A percentile compares a stretch with the other conserved stretches of the same genome.
phyloP scores from a whole-genome alignment of 1,140 invertebrate species.

The Brachionus calyciflorus region DNA sequence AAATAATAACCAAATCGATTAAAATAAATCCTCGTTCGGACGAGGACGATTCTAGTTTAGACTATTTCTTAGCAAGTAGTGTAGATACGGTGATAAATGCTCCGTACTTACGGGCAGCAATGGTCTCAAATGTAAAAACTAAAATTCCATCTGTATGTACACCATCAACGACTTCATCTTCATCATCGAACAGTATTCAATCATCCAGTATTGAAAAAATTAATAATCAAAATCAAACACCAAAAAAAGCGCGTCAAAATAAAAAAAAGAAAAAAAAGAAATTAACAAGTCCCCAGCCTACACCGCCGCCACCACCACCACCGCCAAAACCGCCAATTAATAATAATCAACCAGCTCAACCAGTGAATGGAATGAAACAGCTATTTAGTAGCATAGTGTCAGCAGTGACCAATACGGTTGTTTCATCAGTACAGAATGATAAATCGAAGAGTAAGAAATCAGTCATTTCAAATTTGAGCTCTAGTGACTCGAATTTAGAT shows the following conservation, averaged over 20 bases:
- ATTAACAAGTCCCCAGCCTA: neutral
- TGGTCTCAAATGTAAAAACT: neutral
- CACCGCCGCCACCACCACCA: neutral
- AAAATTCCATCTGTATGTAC: neutral
- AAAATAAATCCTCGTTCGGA: constrained; percentile 3
- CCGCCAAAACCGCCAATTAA: neutral
- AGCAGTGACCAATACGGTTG: constrained; percentile 19
- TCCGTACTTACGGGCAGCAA: neutral
- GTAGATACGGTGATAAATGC: constrained; percentile 43
- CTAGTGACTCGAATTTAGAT: neutral
- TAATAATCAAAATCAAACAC: constrained; percentile 8
- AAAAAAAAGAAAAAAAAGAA: constrained; percentile 23
- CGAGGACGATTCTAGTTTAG: constrained; percentile 36
- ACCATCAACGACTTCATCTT: constrained; percentile 16
- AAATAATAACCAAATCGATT: neutral
- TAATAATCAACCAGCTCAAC: neutral
- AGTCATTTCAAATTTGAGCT: neutral
- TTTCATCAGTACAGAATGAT: constrained; percentile 1
- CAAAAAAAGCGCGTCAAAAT: neutral
- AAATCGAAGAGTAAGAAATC: constrained; percentile 10
- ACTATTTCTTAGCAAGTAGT: constrained; percentile 46
- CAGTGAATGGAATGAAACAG: neutral
- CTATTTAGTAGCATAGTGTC: constrained; percentile 31
- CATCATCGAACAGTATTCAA: constrained; percentile 25
- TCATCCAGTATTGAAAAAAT: constrained; percentile 7